phyloP scores from a whole-genome alignment of 2,797 vertebrate species.

The Artibeus lituratus region DNA sequence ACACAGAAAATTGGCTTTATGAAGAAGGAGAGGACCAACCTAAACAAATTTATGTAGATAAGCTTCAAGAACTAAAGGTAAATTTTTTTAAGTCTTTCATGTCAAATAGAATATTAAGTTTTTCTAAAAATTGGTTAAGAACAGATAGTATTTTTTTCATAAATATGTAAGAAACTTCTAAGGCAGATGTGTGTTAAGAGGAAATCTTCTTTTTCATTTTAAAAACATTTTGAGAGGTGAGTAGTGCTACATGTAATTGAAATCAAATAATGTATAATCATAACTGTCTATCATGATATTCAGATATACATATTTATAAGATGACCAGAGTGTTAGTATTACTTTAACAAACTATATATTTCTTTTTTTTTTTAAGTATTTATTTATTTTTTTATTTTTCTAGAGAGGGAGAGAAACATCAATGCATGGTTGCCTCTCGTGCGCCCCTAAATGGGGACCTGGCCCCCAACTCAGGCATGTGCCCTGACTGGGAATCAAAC shows the following conservation, averaged over 20 bases:
- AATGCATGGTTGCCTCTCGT: too few species aligned
- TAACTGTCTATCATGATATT: background rate
- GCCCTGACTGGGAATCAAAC: too few species aligned
- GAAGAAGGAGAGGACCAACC: slow-evolving; percentile 96
- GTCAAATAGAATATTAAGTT: background rate
- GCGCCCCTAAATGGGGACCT: too few species aligned
- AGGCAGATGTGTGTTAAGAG: background rate
- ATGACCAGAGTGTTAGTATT: background rate
- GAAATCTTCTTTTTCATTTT: background rate
- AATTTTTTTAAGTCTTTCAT: slow-evolving; percentile 4
- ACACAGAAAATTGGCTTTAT: slow-evolving; percentile 96
- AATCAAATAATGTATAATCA: background rate
- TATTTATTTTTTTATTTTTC: too few species aligned
- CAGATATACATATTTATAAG: background rate
- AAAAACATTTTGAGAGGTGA: slow-evolving; percentile 29
- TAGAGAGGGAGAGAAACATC: too few species aligned
- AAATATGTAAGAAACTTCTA: background rate
- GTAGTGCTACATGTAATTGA: background rate
- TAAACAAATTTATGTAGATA: slow-evolving; percentile 93
- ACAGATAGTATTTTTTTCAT: background rate
- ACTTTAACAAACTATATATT: background rate
- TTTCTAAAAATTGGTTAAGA: background rate
- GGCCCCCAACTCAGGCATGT: too few species aligned
- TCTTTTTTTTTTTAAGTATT: background rate
- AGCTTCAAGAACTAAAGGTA: slow-evolving; percentile 92